Base-by-base conservation (phyloP, 1,140 invertebrate genomes). In the Diachasma alloeum region DNA sequence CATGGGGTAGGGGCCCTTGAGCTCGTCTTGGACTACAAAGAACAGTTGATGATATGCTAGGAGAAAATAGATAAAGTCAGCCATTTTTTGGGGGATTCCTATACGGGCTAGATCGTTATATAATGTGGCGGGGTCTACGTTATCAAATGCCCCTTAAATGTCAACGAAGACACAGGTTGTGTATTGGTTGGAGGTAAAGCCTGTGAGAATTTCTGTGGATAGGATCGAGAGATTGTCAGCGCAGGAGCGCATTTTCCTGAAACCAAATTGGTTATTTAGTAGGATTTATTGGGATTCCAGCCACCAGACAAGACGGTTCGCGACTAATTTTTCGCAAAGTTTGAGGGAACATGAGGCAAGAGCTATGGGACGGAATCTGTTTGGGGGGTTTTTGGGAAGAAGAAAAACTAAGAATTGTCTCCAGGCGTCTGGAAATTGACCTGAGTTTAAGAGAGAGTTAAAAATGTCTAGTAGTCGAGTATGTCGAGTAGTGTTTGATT, bases 121-220 rank as follows among this genome's bases (percentile, higher is more conserved):
- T 2, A 59, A 19, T 13, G 19, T 69, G 19, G 69, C 11, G 10
- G 76, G 78, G 13, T 74, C 44, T 0, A 82, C 79, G 24, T 82
- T 81, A 24, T 82, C 78, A n/a, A 78, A 82, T 1, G 81, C 81
- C 0, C 75, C 76, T 70, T 75, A 15, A 13, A 81, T 79, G 42
- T 80, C 79, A 2, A 82, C 22, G 48, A 80, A 80, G 0, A 75
- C 17, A 4, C 26, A 74, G 8, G 59, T 42, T 1, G 73, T 59
- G 0, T 17, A 72, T 31, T 76, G 17, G 26, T 75, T 74, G 24
- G 76, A 42, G 5, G 42, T 5, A 39, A 78, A 59, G 0, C 71
- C 46, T 8, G 26, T 11, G 1, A 63, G n/a, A 6, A 75, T 71
- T 36, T 75, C 63, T 5, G 56, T 37, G 0, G 42, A 17, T 4